These are phyloP conservation scores for Danaus chrysippus DNA, from an alignment of 2,888 invertebrate species.

Conservation along the genomic window DNA sequence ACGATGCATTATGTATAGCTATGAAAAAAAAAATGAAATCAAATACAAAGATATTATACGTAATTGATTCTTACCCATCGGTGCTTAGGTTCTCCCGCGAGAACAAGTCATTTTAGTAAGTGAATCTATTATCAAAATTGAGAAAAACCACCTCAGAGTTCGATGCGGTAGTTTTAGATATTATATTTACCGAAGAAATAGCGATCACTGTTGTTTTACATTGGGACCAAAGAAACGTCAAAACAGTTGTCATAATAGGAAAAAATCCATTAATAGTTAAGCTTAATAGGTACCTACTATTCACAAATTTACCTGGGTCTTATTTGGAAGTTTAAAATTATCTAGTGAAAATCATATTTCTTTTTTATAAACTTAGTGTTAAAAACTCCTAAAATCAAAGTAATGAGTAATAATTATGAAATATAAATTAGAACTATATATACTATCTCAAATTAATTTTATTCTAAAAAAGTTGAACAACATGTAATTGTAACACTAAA, in stretches of 20 bases:
- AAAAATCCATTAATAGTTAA: slow-evolving; percentile 30
- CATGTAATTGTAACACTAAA: neutral
- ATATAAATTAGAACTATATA: too few relatives aligned
- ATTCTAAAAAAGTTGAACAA: neutral
- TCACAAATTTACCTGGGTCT: neutral
- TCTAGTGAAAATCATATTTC: neutral
- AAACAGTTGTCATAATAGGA: slow-evolving; percentile 41
- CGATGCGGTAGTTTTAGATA: slow-evolving; percentile 38
- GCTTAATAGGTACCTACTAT: neutral
- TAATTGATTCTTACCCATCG: slow-evolving; percentile 64
- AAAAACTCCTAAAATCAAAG: too few relatives aligned
- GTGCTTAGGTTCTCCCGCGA: slow-evolving; percentile 72
- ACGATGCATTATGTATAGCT: slow-evolving; percentile 31
- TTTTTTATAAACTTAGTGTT: too few relatives aligned
- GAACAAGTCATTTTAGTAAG: slow-evolving; percentile 66
- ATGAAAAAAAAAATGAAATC: slow-evolving; percentile 30
- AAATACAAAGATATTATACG: slow-evolving; percentile 30
- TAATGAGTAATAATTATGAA: too few relatives aligned
- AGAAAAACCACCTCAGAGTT: slow-evolving; percentile 31
- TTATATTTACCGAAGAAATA: slow-evolving; percentile 45
- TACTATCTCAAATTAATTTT: too few relatives aligned
- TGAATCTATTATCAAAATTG: slow-evolving; percentile 34
- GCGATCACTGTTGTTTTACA: slow-evolving; percentile 30
- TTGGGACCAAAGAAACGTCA: slow-evolving; percentile 49
- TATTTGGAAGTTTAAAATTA: slow-evolving; percentile 15